Evolutionary conservation across 2,888 invertebrate species (phyloP).

Genomic region (Drosophila mimica): DNA sequence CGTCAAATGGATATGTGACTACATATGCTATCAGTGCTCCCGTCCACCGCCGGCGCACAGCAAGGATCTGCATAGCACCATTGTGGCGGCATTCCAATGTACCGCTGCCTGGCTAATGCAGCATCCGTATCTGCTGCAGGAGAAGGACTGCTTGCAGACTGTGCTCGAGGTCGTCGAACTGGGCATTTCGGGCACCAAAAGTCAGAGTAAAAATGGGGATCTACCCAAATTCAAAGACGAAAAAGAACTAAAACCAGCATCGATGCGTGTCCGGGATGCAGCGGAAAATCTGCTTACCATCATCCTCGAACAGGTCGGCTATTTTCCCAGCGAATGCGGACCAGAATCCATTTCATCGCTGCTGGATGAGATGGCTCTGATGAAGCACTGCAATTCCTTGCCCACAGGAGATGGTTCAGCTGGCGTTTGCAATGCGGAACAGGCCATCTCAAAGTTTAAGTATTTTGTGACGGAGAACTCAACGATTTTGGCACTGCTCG

Average conservation of each 20-base stretch:
- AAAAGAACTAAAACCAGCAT: conserved; percentile 98
- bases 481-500: conserved; percentile 94
- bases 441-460: conserved; percentile 90
- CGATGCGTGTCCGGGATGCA: conserved; percentile 98
- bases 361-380: conserved; percentile 93
- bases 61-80: conserved; percentile 96
- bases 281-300: conserved; percentile 97
- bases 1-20: conserved; percentile 99
- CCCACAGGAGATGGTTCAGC: conserved; percentile 76
- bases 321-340: conserved; percentile 93
- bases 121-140: conserved; percentile 94
- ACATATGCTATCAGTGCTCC: conserved; percentile 97
- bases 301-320: conserved; percentile 95
- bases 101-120: conserved; percentile 96
- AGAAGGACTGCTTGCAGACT: conserved; percentile 95
- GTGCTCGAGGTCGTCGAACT: conserved; percentile 98
- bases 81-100: conserved; percentile 96
- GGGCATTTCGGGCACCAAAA: conserved; percentile 98
- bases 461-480: conserved; percentile 97
- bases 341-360: conserved; percentile 94
- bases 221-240: conserved; percentile 96
- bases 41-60: conserved; percentile 97
- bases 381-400: conserved; percentile 90
- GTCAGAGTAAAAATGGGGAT: conserved; percentile 94
- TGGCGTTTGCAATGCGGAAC: conserved; percentile 83